These are phyloP conservation scores for Phocides pigmalion DNA, from an alignment of 1,140 invertebrate genomes.

Conservation along the genomic window DNA sequence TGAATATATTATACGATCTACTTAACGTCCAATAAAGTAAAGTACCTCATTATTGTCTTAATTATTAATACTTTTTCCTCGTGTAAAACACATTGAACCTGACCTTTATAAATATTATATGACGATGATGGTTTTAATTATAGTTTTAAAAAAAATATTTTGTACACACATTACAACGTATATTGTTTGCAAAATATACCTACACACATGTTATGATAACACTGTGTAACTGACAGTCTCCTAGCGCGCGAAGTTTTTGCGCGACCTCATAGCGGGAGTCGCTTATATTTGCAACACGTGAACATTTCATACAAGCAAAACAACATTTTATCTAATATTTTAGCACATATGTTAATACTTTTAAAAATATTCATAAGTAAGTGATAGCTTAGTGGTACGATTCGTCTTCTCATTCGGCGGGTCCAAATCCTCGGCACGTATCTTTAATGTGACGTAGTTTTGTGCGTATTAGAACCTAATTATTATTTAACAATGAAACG, in stretches of 20 bases:
- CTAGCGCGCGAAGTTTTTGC: background rate
- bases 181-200: background rate
- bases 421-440: too few relatives aligned
- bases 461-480: too few relatives aligned
- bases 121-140: background rate
- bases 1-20: background rate
- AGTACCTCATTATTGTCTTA: background rate
- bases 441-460: too few relatives aligned
- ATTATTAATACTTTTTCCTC: background rate
- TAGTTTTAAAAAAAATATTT: background rate
- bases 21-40: background rate
- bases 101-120: background rate
- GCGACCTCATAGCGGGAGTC: background rate
- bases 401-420: too few relatives aligned
- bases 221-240: background rate
- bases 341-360: background rate
- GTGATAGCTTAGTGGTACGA: too few relatives aligned
- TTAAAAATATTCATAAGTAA: too few relatives aligned
- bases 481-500: too few relatives aligned
- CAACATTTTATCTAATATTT: background rate
- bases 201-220: background rate
- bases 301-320: background rate
- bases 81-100: background rate
- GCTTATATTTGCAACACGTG: background rate
- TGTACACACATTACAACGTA: background rate